Evolutionary conservation across 2,888 invertebrate genomes (phyloP).

Genomic region (Adela reaumurella): DNA sequence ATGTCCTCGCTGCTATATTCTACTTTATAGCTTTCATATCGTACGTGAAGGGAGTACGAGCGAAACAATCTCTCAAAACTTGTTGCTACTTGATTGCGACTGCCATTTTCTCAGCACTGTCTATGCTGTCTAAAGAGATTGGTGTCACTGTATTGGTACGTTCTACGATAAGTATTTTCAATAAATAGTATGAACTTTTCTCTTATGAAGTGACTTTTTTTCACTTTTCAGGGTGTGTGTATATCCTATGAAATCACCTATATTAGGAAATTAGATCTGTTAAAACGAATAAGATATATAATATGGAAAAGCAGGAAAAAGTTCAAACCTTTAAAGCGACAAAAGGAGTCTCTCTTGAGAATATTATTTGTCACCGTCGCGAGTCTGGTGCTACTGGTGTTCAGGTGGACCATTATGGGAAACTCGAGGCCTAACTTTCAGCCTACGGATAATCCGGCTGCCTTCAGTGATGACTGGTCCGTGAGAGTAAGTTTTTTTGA

Average conservation of each 20-base stretch:
- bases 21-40: conserved; percentile 67
- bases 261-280: conserved; percentile 17
- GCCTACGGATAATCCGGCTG: conserved; percentile 87
- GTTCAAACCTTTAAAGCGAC: conserved; percentile 3
- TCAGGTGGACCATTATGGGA: conserved; percentile 76
- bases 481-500: conserved; percentile 56
- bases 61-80: not conserved
- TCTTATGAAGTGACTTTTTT: no score
- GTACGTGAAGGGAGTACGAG: conserved; percentile 43
- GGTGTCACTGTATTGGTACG: conserved; percentile 86
- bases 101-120: conserved; percentile 50
- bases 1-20: conserved; percentile 77
- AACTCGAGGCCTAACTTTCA: conserved; percentile 78
- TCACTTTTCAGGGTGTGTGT: conserved; percentile 59
- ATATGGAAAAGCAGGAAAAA: conserved; percentile 2
- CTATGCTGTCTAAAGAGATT: conserved; percentile 91
- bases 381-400: conserved; percentile 54
- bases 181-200: no score
- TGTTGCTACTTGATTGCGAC: conserved; percentile 20
- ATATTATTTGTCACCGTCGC: conserved; percentile 42
- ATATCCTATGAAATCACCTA: conserved; percentile 63
- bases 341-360: conserved; percentile 31
- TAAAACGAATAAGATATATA: not conserved
- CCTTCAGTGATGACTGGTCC: conserved; percentile 64
- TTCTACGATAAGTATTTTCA: conserved; percentile 14